phyloP scores from a whole-genome alignment of 2,113 vertebrate species.

The Zosterops pallidus region DNA sequence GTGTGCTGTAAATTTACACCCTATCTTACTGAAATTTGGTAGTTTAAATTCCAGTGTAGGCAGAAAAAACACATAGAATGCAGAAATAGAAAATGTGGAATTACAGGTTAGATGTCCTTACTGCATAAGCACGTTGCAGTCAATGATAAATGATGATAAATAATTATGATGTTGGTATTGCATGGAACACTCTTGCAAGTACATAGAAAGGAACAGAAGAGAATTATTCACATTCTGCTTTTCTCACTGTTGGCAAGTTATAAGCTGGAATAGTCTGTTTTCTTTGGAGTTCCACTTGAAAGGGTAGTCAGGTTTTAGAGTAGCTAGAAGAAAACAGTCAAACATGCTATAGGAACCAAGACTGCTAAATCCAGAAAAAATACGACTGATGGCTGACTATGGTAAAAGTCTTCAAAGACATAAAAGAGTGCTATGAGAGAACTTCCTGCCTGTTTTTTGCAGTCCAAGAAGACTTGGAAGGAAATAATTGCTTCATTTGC shows the following conservation, averaged over 20 bases:
- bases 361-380: not conserved
- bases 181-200: not conserved
- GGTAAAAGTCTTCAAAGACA: not conserved
- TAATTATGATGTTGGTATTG: not conserved
- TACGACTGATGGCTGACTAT: not conserved
- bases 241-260: not conserved
- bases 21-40: not conserved
- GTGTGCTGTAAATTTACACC: not conserved
- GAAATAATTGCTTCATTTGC: not conserved
- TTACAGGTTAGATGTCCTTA: not conserved
- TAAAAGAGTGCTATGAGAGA: not conserved
- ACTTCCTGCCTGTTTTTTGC: not conserved
- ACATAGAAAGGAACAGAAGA: not conserved
- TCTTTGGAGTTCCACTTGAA: not conserved
- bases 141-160: not conserved
- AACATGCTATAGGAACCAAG: not conserved
- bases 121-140: not conserved
- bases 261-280: not conserved
- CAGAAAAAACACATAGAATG: not conserved
- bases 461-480: not conserved
- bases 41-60: not conserved
- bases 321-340: not conserved
- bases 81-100: not conserved
- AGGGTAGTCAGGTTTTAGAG: not conserved
- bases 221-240: not conserved